Evolutionary conservation across 2,888 invertebrate genomes (phyloP), one percentile per base, ranked within the genome.

Genomic region (Ditylenchus weischeri): DNA sequence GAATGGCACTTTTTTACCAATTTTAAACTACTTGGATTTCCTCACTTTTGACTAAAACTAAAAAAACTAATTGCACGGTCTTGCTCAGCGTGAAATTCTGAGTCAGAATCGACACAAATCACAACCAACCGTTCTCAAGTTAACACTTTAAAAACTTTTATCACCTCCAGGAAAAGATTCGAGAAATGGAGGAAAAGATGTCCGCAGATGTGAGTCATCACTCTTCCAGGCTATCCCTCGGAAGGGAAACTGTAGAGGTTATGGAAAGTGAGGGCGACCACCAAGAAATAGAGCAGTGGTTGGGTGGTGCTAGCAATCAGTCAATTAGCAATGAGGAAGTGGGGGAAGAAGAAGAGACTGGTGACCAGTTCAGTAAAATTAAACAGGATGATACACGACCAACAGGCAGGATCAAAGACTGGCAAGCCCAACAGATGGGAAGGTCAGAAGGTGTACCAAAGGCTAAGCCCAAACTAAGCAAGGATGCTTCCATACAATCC

Each of bases 131-230:
- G 0, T 35, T 64, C 23, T 19, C n/a, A n/a, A 36, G 10, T n/a
- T 21, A 54, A 54, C 2, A 29, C 11, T 54, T 54, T 54, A 10
- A 10, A 29, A 59, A 21, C 11, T 10, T 18, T 35, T 29, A 11
- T 6, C 8, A 5, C 13, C 4, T 19, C 11, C 62, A 48, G 47
- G 47, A 43, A 48, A 62, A 62, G 19, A 62, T 62, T 47, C 48
- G 21, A 18, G 62, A 62, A 48, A 38, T 62, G 43, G 62, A 62
- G 43, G 62, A 62, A 48, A 38, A 48, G 1, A 62, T 62, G 43
- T 62, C 62, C 4, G 62, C 23, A 54, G 29, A 54, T 10, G 23
- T 54, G 57, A 23, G 29, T 18, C 23, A 23, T 7, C 59, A 35
- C 35, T 19, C 23, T 10, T 35, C 59, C 29, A n/a, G n/a, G 1